phyloP scores from a whole-genome alignment of 2,888 invertebrate genomes.

The Mesorhabditis spiculigera region DNA sequence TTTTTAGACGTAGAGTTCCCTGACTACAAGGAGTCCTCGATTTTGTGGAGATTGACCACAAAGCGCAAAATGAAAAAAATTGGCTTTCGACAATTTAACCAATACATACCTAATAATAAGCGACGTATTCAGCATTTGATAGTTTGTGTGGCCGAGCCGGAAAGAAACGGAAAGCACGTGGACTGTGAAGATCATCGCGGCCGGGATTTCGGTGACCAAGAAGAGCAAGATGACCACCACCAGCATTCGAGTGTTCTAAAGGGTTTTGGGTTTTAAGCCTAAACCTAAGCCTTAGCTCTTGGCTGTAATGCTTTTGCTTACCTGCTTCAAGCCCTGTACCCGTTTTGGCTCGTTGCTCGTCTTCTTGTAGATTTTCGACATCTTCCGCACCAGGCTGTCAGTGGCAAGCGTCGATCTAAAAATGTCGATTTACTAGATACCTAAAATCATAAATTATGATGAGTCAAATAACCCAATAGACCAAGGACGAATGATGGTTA shows the following conservation, averaged over 20 bases:
- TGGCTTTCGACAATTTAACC: too few relatives aligned
- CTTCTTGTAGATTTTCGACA: slow-evolving; percentile 10
- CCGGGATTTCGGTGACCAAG: slow-evolving; percentile 62
- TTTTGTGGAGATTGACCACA: too few relatives aligned
- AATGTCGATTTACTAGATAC: neutral
- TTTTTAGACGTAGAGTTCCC: too few relatives aligned
- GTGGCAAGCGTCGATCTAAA: neutral
- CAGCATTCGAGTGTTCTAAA: slow-evolving; percentile 64
- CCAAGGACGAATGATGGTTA: neutral
- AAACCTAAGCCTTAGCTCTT: neutral
- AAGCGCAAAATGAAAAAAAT: too few relatives aligned
- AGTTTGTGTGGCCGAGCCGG: slow-evolving; percentile 40
- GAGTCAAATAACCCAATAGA: too few relatives aligned
- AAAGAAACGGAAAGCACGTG: slow-evolving; percentile 51
- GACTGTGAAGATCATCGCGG: slow-evolving; percentile 56
- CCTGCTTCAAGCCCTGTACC: slow-evolving; percentile 51
- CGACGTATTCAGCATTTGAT: slow-evolving; percentile 46
- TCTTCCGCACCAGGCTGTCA: neutral
- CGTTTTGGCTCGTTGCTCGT: slow-evolving; percentile 46
- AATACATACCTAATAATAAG: slow-evolving; percentile 44
- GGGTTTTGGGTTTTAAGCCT: too few relatives aligned
- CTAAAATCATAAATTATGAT: neutral
- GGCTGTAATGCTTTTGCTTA: slow-evolving; percentile 11
- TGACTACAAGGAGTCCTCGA: too few relatives aligned
- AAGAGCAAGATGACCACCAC: slow-evolving; percentile 61